These are phyloP conservation scores for Rambutsinella grinnellia DNA, from an alignment of 2,888 invertebrate species.

Conservation along the genomic window DNA sequence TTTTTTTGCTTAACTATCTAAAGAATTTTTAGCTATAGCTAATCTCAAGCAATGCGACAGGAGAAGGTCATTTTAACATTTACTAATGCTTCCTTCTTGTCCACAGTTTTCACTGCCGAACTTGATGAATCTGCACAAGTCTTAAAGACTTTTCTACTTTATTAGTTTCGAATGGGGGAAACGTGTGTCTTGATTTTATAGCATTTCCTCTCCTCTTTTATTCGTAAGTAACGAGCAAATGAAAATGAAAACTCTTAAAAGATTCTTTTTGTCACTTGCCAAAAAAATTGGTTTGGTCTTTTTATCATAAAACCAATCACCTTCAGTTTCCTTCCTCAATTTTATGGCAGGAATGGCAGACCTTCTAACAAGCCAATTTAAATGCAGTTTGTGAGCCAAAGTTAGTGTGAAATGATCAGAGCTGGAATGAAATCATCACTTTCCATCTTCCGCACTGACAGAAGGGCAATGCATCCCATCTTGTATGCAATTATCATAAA, in stretches of 20 bases:
- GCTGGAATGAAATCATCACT: not conserved
- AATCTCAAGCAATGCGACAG: too few relatives aligned
- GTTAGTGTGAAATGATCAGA: not conserved
- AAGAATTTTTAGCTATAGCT: not conserved
- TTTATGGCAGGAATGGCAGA: not conserved
- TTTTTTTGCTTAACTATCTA: not conserved
- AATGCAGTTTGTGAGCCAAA: not conserved
- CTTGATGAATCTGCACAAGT: not conserved
- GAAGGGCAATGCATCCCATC: not conserved
- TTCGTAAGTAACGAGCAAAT: too few relatives aligned
- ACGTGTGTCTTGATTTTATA: not conserved
- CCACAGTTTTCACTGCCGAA: too few relatives aligned
- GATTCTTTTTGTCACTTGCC: too few relatives aligned
- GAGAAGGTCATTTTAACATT: too few relatives aligned
- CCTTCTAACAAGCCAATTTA: not conserved
- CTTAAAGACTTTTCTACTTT: not conserved
- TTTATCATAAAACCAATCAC: not conserved
- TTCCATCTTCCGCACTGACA: not conserved
- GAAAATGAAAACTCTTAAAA: too few relatives aligned
- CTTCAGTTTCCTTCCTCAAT: not conserved
- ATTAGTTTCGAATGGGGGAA: too few relatives aligned
- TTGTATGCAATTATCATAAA: not conserved
- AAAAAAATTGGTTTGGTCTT: too few relatives aligned
- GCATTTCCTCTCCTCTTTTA: not conserved
- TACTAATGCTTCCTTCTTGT: not conserved